phyloP scores from a whole-genome alignment of 1,140 invertebrate genomes.

The Helicorthomorpha holstii region DNA sequence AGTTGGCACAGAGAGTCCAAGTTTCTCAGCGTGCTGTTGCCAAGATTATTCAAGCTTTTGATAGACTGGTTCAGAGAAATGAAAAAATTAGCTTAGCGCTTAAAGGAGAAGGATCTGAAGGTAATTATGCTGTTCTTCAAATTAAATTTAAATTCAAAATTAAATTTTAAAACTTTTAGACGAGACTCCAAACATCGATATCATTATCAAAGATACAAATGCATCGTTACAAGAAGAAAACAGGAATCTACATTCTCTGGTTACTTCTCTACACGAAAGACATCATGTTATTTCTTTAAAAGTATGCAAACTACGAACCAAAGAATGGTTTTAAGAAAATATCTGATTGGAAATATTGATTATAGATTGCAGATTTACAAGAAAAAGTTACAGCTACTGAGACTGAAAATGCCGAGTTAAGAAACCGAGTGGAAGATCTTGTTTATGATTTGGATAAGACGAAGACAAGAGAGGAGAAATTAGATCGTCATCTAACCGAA shows the following conservation, averaged over 20 bases:
- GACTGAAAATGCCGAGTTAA: constrained; percentile 81
- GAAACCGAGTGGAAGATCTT: constrained; percentile 88
- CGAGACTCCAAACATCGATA: constrained; percentile 44
- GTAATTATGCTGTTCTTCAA: constrained; percentile 5
- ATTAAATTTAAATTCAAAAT: too few species aligned
- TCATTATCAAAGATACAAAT: constrained; percentile 61
- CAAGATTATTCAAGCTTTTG: constrained; percentile 91
- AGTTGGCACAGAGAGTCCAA: constrained; percentile 77
- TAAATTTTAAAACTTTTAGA: too few species aligned
- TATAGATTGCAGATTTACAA: constrained; percentile 66
- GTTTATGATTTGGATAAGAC: constrained; percentile 87
- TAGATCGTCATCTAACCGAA: constrained; percentile 74
- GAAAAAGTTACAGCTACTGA: constrained; percentile 79
- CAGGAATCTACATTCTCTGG: constrained; percentile 72
- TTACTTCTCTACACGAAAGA: constrained; percentile 81
- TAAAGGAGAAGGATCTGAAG: constrained; percentile 47
- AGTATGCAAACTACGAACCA: constrained; percentile 23
- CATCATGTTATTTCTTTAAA: constrained; percentile 82
- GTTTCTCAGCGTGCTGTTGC: constrained; percentile 84
- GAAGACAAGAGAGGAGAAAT: constrained; percentile 68
- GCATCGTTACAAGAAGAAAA: constrained; percentile 80
- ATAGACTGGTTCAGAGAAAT: constrained; percentile 79
- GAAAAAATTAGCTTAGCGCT: constrained; percentile 76
- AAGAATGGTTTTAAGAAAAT: not conserved
- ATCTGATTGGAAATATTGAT: not conserved